Evolutionary conservation across 2,888 invertebrate species (phyloP).

Genomic region (Papilio elwesi): DNA sequence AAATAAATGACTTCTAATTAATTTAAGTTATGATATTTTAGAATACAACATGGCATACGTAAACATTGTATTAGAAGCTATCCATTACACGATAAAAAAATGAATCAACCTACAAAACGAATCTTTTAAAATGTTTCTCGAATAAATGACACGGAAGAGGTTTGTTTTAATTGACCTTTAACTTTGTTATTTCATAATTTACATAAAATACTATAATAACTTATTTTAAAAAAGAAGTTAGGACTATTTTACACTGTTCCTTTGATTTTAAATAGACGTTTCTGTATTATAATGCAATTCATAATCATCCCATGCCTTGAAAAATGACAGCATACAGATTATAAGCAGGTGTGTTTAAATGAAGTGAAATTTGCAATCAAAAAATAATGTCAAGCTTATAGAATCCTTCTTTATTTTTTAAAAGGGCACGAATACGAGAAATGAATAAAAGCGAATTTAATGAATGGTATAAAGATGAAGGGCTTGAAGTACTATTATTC

Average conservation of each 20-base stretch:
- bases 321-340: background rate
- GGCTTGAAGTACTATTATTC: constrained; percentile 45
- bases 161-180: background rate
- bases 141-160: background rate
- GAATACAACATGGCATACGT: background rate
- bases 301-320: too few species aligned
- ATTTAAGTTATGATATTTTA: background rate
- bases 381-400: constrained; percentile 16
- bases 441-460: constrained; percentile 26
- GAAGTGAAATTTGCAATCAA: constrained; percentile 12
- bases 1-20: background rate
- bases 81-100: too few species aligned
- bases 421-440: constrained; percentile 21
- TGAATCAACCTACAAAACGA: background rate
- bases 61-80: too few species aligned
- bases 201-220: too few species aligned
- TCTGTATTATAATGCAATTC: too few species aligned
- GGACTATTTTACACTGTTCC: too few species aligned
- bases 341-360: background rate
- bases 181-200: background rate
- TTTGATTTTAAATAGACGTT: background rate
- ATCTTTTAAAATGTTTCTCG: background rate
- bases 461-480: constrained; percentile 25
- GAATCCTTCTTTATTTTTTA: constrained; percentile 1
- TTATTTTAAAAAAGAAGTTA: too few species aligned